A percentile compares a stretch with the other conserved stretches of the same genome.
Evolutionary conservation across 2,797 vertebrate genomes (phyloP).

Genomic region (Jordanella pulchra): DNA sequence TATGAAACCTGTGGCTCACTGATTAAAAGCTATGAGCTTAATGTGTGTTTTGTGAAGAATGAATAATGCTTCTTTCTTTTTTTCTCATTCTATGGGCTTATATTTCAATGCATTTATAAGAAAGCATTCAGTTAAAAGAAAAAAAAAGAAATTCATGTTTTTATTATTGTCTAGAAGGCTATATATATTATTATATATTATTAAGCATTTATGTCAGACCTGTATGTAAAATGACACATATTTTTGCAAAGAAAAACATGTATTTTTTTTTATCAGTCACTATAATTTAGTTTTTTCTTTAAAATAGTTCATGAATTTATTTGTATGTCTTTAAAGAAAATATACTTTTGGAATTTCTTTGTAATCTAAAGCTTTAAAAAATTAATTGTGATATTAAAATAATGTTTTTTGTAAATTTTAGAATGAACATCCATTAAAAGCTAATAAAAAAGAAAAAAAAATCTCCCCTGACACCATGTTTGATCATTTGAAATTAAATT

Average conservation of each 20-base stretch:
- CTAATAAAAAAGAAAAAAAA: neutral
- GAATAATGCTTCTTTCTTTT: neutral
- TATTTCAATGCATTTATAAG: neutral
- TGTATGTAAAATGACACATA: neutral
- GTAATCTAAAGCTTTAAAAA: slow-evolving; percentile 20
- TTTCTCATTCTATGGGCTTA: neutral
- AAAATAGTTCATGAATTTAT: neutral
- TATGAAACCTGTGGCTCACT: neutral
- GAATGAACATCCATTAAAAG: slow-evolving; percentile 3
- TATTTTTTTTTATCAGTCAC: slow-evolving; percentile 23
- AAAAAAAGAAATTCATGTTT: neutral
- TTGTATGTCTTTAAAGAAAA: slow-evolving; percentile 22
- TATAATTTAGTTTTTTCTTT: slow-evolving; percentile 7
- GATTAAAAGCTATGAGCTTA: neutral
- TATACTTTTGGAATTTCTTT: slow-evolving; percentile 4
- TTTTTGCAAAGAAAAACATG: slow-evolving; percentile 8
- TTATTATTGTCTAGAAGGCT: neutral
- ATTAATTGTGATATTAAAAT: slow-evolving; percentile 13
- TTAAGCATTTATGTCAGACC: neutral
- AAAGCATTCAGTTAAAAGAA: neutral
- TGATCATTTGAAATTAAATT: slow-evolving; percentile 11
- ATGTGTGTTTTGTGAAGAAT: neutral
- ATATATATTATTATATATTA: neutral
- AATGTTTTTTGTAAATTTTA: slow-evolving; percentile 24
- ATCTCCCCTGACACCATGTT: neutral